Base-by-base conservation (phyloP, 2,888 invertebrate genomes). In the Pammene fasciana region DNA sequence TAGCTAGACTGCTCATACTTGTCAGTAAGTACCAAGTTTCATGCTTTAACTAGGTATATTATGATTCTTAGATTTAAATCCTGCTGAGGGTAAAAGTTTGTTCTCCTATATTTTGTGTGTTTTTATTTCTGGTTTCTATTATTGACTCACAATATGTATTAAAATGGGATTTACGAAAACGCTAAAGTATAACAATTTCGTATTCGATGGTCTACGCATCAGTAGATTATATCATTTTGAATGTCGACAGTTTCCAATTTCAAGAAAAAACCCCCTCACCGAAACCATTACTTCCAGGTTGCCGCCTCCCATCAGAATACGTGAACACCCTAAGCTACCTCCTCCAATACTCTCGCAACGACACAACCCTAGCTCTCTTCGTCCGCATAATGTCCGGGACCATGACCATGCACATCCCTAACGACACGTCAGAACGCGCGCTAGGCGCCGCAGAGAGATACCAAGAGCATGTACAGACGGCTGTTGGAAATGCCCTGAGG, bases 341-440 rank as follows among this genome's bases (percentile, higher is more conserved):
- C 11, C 87, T 96, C 3, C 93, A 94, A 79, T 94, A 94, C 76
- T 94, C 94, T 0, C 89, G 93, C 60, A 92, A 90, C 18, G 92
- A 93, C 60, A 91, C 93, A 8, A 95, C 95, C 8, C 82, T 96
- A 41, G 94, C 94, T 0, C 87, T 95, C 0, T 78, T 95, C 14
- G 93, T 95, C 0, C 91, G 94, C 11, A 93, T 95, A 16, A 89
- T 95, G 62, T 93, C 94, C 0, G 94, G 94, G n/a, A 95, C 95
- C 4, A 85, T 90, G n/a, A 80, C 82, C 0, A 89, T 92, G 89
- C 90, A 93, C 72, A 83, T 85, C 0, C 90, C 93, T 0, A 82
- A 75, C 10, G 93, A 93, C 13, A 76, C 82, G 0, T 78, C 82
- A 0, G 92, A 93, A 59, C 73, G 89, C 0, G 82, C 75, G 45